phyloP scores from a whole-genome alignment of 2,888 invertebrate genomes.

The Diplolepis rosae region DNA sequence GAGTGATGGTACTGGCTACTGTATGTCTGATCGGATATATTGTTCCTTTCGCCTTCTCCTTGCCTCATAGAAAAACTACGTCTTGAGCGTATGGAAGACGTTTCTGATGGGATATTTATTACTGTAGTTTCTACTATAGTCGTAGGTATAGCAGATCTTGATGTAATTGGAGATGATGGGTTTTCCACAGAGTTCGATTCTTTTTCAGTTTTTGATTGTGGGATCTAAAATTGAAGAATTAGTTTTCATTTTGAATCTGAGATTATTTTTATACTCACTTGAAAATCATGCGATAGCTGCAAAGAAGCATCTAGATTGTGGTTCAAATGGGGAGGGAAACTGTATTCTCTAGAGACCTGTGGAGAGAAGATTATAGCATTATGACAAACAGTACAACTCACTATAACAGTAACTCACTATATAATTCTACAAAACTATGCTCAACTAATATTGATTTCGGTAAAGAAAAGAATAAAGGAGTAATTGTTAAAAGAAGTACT shows the following conservation, averaged over 20 bases:
- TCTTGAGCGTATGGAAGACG: slow-evolving; percentile 60
- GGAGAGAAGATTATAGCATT: slow-evolving; percentile 4
- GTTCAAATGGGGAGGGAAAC: slow-evolving; percentile 24
- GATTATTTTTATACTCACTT: slow-evolving; percentile 1
- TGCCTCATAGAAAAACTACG: slow-evolving; percentile 56
- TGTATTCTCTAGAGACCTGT: slow-evolving; percentile 22
- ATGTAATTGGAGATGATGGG: slow-evolving; percentile 47
- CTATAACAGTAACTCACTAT: too few species aligned
- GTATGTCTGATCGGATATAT: slow-evolving; percentile 44
- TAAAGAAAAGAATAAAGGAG: too few species aligned
- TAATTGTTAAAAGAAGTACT: too few species aligned
- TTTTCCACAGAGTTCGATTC: slow-evolving; percentile 49
- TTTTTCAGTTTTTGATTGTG: slow-evolving; percentile 59
- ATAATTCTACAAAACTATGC: too few species aligned
- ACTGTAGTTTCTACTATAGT: slow-evolving; percentile 47
- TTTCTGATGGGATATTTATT: slow-evolving; percentile 61
- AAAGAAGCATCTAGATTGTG: slow-evolving; percentile 17
- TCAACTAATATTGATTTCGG: too few species aligned
- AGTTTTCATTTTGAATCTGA: not conserved
- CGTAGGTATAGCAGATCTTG: slow-evolving; percentile 37
- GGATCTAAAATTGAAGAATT: slow-evolving; percentile 2
- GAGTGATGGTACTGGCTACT: slow-evolving; percentile 49
- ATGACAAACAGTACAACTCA: too few species aligned
- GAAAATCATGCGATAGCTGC: slow-evolving; percentile 14
- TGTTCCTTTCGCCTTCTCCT: slow-evolving; percentile 57